Evolutionary conservation across 2,888 invertebrate species (phyloP), one percentile per base, ranked within the genome.

Genomic region (Andrena bucephala): DNA sequence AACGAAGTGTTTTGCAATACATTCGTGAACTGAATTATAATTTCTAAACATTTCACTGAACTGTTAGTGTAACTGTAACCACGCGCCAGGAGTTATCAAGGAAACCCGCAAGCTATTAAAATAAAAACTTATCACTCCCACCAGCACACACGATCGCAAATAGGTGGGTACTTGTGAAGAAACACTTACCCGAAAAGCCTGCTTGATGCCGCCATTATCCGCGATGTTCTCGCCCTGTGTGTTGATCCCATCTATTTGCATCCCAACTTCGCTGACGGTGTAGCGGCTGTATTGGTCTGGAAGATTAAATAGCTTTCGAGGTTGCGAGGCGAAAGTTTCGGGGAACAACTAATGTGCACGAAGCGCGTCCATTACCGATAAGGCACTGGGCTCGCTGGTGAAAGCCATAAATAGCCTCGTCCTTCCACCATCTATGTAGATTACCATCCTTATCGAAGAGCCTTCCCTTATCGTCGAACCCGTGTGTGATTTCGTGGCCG

Each of bases 391-490:
- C 97, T 54, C 97, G 95, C 36, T 95, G 95, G 89, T 97, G 97
- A 91, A 97, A 98, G 10, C 96, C 95, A 69, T 96, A 95, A 69
- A 97, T 96, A 0, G 97, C 96, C 4, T 95, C 94, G 85, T 97
- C 96, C 0, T 96, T 96, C 98, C 98, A 98, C 98, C 98, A 98
- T 4, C 96, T 96, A 87, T 97, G 97, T 8, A 98, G 94, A 94
- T 98, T 99, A n/a, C 99, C 99, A 89, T 97, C 96, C 92, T 97
- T 97, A 94, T 99, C 99, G 93, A 98, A 99, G 50, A 98, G 95
- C 0, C 99, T 96, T 0, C 99, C 98, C 94, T 98, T 97, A 92
- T 98, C 97, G 91, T 98, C 98, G 91, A 98, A 98, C 0, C 98
- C 98, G 90, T 98, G 98, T 1, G 98, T 98, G 83, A 98, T 96